Evolutionary conservation across 2,113 vertebrate genomes (phyloP), one percentile per base, ranked within the genome.

Genomic region (Menidia beryllina): DNA sequence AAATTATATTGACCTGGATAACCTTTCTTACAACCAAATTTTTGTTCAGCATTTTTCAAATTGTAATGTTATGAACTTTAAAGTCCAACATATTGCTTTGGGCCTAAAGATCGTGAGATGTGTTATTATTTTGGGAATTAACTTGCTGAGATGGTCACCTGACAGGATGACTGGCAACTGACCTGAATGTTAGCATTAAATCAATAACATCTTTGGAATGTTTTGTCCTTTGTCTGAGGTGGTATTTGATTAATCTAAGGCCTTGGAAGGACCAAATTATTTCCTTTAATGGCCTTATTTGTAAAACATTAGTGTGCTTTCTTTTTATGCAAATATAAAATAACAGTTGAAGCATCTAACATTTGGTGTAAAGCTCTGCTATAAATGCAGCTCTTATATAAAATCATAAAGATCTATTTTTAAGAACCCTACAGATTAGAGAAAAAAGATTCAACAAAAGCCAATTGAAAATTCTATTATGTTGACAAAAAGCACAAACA

Each of bases 401-500:
- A 68, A 69, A 30, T 7, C 1, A 43, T 17, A 5, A 3, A 43
- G 41, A 12, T 41, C 15, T 41, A 64, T 36, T 68, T 68, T 62
- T 56, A 7, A 17, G 3, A 57, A 36, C 8, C 43, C 36, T 21
- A 48, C 17, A 21, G 13, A 27, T n/a, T n/a, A 21, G 36, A 43
- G 54, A 50, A n/a, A 53, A 23, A 51, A 39, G 65, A 49, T 10
- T 62, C 1, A 41, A 65, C 59, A 56, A 38, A 30, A 67, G 24
- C 20, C 11, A 74, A 48, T 30, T 38, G 10, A 57, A 49, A 38
- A 24, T 0, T 2, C 47, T 49, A 17, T 38, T 63, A 39, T 69
- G 49, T 43, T 20, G 34, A 65, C 34, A 69, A 7, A 61, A 73
- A 68, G 55, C 51, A 68, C 45, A 67, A 77, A 68, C 10, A 14